Conservation (phyloP, 2,113 vertebrate species). For the Oncorhynchus tshawytscha region DNA sequence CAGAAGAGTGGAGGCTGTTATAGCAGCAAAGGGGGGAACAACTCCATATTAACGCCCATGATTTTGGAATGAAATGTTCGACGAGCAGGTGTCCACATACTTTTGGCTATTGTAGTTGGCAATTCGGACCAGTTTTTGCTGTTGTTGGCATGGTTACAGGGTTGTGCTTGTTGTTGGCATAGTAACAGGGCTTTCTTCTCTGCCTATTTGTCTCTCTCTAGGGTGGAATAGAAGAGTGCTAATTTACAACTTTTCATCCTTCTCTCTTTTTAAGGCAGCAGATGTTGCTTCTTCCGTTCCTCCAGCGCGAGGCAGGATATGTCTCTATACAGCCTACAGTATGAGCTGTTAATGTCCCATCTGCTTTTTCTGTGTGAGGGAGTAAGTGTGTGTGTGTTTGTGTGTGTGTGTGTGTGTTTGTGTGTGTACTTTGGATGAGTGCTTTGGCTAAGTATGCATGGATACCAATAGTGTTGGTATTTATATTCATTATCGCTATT, state of each 20-base stretch:
- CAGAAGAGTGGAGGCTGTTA: no score
- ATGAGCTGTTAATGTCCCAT: conserved; percentile 22
- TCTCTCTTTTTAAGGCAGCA: conserved; percentile 19
- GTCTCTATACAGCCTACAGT: conserved; percentile 6
- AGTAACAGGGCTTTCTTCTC: neutral
- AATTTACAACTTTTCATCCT: conserved; percentile 6
- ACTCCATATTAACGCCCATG: no score
- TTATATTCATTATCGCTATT: neutral
- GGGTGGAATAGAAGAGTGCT: neutral
- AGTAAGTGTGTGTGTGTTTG: neutral
- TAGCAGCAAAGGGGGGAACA: no score
- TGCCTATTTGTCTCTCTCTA: conserved; percentile 4
- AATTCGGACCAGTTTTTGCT: conserved; percentile 19
- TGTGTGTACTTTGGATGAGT: neutral
- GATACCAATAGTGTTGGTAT: neutral
- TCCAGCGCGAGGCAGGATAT: neutral
- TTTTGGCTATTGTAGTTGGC: neutral
- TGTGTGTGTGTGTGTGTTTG: neutral
- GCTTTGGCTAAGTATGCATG: neutral
- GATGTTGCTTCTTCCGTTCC: conserved; percentile 16
- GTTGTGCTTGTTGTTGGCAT: neutral
- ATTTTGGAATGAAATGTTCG: no score
- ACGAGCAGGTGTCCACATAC: no score
- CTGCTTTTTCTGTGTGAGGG: conserved; percentile 10
- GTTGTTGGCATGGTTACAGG: conserved; percentile 1